Percentiles rank a stretch among this genome's conserved stretches.
These are phyloP conservation scores for Falco punctatus DNA, from an alignment of 2,113 vertebrate species.

Conservation along the genomic window DNA sequence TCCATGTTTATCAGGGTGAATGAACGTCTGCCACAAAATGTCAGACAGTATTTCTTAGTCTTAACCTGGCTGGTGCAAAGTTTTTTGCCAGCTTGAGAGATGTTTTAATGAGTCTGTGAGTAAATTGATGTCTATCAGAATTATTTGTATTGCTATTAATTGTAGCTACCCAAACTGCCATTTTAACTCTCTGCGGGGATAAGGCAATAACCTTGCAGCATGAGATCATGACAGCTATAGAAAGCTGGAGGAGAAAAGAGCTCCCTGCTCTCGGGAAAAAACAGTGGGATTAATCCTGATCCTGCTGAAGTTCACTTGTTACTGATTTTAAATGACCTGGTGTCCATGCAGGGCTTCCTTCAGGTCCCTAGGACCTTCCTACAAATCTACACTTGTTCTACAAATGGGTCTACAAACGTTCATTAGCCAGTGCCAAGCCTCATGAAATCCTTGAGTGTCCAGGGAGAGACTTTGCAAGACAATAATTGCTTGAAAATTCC, in stretches of 20 bases:
- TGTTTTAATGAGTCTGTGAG: background rate
- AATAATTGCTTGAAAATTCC: constrained; percentile 5
- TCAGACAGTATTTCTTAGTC: background rate
- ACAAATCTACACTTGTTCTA: background rate
- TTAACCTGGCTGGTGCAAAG: background rate
- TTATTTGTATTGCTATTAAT: background rate
- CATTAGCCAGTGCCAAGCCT: background rate
- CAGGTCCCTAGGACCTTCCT: background rate
- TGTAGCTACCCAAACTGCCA: background rate
- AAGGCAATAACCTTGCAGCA: fast-evolving
- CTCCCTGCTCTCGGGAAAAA: background rate
- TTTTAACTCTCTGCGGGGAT: background rate
- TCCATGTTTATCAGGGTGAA: background rate
- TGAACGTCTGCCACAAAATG: background rate
- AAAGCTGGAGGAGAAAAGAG: background rate
- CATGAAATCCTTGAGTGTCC: background rate
- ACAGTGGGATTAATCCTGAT: background rate
- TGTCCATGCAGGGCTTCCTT: background rate
- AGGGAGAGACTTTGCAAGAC: background rate
- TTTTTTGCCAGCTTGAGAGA: background rate
- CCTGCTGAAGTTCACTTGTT: background rate
- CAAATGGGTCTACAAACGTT: background rate
- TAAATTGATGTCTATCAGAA: background rate
- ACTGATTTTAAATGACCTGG: background rate
- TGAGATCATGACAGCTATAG: background rate